phyloP scores from a whole-genome alignment of 2,888 invertebrate genomes.

The Ophion obscuratus region DNA sequence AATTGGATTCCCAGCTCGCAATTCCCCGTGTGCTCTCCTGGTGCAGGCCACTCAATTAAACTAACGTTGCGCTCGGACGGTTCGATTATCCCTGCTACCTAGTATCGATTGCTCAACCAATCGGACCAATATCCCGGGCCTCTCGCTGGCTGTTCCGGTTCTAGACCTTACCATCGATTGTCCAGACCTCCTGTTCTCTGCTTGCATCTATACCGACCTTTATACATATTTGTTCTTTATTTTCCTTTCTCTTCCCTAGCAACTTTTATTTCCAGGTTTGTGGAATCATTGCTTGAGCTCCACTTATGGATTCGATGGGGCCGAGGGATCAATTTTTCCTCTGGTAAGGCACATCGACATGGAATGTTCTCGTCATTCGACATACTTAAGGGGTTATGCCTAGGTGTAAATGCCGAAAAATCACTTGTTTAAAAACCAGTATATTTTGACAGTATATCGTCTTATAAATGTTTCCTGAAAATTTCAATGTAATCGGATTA shows the following conservation, averaged over 20 bases:
- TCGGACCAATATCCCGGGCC: slow-evolving; percentile 56
- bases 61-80: slow-evolving; percentile 70
- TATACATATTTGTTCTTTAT: slow-evolving; percentile 4
- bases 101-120: slow-evolving; percentile 62
- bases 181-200: slow-evolving; percentile 55
- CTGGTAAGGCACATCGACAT: no score
- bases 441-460: no score
- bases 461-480: no score
- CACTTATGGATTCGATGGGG: no score
- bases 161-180: slow-evolving; percentile 56
- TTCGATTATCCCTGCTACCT: slow-evolving; percentile 53
- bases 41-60: slow-evolving; percentile 75
- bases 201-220: slow-evolving; percentile 22
- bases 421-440: no score
- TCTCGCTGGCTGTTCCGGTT: slow-evolving; percentile 40
- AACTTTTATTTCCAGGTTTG: background rate
- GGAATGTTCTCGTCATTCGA: no score
- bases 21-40: slow-evolving; percentile 72
- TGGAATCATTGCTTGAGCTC: no score
- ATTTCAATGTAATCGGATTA: no score
- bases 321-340: no score
- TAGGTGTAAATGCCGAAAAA: no score
- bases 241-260: background rate
- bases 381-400: no score
- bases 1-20: slow-evolving; percentile 77